Evolutionary conservation across 2,797 vertebrate genomes (phyloP), one percentile per base, ranked within the genome.

Genomic region (Tamandua tetradactyla): DNA sequence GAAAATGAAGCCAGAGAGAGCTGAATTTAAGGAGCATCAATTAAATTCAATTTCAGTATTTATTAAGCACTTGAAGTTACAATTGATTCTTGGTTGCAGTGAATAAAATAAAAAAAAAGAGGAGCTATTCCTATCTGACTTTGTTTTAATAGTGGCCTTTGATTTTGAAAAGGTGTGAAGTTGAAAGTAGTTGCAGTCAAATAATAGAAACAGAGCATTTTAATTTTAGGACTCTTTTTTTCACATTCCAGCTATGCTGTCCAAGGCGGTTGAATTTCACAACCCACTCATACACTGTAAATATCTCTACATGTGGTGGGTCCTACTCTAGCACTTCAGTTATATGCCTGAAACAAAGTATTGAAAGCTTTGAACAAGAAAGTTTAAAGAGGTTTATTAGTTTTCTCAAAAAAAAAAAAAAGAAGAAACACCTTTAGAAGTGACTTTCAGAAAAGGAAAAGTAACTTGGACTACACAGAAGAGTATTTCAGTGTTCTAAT

Each of bases 331-430:
- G 75, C 47, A 42, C 76, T 83, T 62, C 79, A 69, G 64, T 93
- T 96, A 83, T 87, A 86, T 18, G 78, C 35, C n/a, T 96, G 82
- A 94, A 89, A 96, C 57, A 87, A 93, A 95, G 79, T 72, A 95
- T 78, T 87, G 75, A 97, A 94, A 91, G 80, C 95, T 94, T 87
- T 79, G 83, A 96, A 93, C 78, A 96, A 88, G 92, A 88, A 44
- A 87, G 64, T 80, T 42, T 94, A 92, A 93, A 87, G 37, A 94
- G 42, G 55, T 90, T 96, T 97, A 90, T 64, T 94, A 68, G 57
- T 59, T 85, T 92, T 90, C 62, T 71, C 11, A 47, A 47, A 47
- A 47, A 47, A 47, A n/a, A n/a, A n/a, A n/a, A 30, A 74, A 93
- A 75, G 92, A 80, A 32, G 83, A 95, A 90, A 80, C 32, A 85